Percentiles rank a stretch among this genome's conserved stretches.
phyloP scores from a whole-genome alignment of 2,113 vertebrate species.

The Nycticebus coucang region DNA sequence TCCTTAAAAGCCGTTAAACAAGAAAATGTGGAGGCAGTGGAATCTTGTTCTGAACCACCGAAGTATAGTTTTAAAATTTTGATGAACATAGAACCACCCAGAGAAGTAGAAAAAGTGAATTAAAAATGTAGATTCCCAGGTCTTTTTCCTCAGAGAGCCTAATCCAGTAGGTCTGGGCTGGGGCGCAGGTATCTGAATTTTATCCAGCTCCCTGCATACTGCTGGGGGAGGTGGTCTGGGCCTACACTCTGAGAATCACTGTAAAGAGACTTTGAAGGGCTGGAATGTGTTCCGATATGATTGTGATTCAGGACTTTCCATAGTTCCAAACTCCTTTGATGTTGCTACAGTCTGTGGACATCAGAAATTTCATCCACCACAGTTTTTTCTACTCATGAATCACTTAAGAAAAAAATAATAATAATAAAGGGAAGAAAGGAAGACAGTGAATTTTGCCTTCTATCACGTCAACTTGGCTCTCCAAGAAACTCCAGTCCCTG shows the following conservation, averaged over 20 bases:
- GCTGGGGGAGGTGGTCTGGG: neutral
- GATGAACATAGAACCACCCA: neutral
- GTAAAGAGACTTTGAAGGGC: neutral
- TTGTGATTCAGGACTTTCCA: conserved; percentile 56
- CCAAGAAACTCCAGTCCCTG: conserved; percentile 10
- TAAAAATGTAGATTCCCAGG: neutral
- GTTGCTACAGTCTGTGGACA: conserved; percentile 13
- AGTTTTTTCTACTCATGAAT: conserved; percentile 60
- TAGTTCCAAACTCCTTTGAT: conserved; percentile 43
- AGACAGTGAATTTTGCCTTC: conserved; percentile 29
- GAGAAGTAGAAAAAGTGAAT: neutral
- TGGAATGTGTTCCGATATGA: conserved; percentile 55
- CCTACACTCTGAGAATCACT: neutral
- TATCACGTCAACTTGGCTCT: conserved; percentile 15
- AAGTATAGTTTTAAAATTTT: neutral
- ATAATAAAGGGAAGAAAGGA: neutral
- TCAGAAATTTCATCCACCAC: conserved; percentile 21
- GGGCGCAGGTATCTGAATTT: neutral
- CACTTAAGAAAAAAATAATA: neutral
- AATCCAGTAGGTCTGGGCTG: neutral
- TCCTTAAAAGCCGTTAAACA: neutral
- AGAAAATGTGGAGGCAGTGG: neutral
- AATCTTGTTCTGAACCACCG: neutral
- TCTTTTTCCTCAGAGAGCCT: neutral
- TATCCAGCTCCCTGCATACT: neutral